Conservation (phyloP, 2,113 vertebrate genomes). For the Anhinga rufa region DNA sequence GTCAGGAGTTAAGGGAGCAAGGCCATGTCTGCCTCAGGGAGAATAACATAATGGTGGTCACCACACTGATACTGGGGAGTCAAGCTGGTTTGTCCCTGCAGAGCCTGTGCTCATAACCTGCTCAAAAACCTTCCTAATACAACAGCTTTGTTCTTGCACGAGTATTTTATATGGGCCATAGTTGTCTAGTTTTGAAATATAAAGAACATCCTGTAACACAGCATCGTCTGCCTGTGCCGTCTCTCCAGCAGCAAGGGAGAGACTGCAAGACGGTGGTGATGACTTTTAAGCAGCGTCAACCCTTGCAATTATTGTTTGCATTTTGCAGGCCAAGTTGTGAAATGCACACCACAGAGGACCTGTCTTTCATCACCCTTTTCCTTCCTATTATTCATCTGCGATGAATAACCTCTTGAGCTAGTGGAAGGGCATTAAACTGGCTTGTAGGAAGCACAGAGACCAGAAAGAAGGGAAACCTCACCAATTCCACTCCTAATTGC, state of each 20-base stretch:
- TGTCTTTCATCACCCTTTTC: not conserved
- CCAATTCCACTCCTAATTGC: not conserved
- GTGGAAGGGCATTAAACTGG: not conserved
- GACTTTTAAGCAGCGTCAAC: not conserved
- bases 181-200: not conserved
- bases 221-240: fast-evolving
- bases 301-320: not conserved
- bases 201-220: not conserved
- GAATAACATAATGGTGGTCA: not conserved
- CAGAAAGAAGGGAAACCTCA: not conserved
- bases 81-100: not conserved
- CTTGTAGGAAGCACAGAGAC: not conserved
- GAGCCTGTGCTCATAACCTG: not conserved
- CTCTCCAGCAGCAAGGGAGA: not conserved
- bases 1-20: not conserved
- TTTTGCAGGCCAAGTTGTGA: not conserved
- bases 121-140: not conserved
- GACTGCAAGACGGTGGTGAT: not conserved
- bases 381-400: not conserved
- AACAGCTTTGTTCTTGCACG: not conserved
- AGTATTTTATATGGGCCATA: not conserved
- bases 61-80: not conserved
- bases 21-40: not conserved
- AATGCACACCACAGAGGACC: not conserved
- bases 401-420: not conserved